A percentile compares a stretch with the other conserved stretches of the same genome.
These are phyloP conservation scores for Alcis repandata DNA, from an alignment of 2,888 invertebrate species.

Conservation along the genomic window DNA sequence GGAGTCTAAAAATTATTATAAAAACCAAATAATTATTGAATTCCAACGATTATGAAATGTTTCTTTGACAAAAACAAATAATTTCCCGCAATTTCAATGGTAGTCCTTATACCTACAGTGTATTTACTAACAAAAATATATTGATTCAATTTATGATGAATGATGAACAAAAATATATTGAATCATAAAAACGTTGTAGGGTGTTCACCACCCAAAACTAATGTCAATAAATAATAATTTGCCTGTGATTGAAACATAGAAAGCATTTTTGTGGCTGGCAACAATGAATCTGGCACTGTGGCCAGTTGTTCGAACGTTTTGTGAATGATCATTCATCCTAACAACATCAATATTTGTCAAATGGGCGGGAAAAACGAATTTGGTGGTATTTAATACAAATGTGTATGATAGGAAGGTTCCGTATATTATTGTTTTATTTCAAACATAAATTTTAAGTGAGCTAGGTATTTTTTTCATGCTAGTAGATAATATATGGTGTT, in stretches of 20 bases:
- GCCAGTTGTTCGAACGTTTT: slow-evolving; percentile 55
- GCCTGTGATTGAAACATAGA: slow-evolving; percentile 71
- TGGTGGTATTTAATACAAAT: slow-evolving; percentile 27
- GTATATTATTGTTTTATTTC: slow-evolving; percentile 28
- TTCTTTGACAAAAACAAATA: not conserved
- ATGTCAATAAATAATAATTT: slow-evolving; percentile 71
- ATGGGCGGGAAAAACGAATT: slow-evolving; percentile 64
- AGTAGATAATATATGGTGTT: too few relatives aligned
- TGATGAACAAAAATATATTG: too few relatives aligned
- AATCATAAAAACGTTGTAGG: slow-evolving; percentile 37
- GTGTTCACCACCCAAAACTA: slow-evolving; percentile 48
- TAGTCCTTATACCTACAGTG: not conserved
- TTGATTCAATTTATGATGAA: slow-evolving; percentile 25
- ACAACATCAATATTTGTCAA: slow-evolving; percentile 73
- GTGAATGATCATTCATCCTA: slow-evolving; percentile 47
- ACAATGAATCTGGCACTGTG: slow-evolving; percentile 53
- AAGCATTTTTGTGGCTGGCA: slow-evolving; percentile 69
- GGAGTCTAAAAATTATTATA: too few relatives aligned
- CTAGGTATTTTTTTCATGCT: too few relatives aligned
- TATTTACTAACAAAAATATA: too few relatives aligned
- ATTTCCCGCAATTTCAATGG: not conserved
- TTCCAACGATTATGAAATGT: not conserved
- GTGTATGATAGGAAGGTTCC: slow-evolving; percentile 42
- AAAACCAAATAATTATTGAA: too few relatives aligned
- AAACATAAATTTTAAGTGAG: not conserved